Conservation (phyloP, 2,888 invertebrate genomes). For the Patella depressa region DNA sequence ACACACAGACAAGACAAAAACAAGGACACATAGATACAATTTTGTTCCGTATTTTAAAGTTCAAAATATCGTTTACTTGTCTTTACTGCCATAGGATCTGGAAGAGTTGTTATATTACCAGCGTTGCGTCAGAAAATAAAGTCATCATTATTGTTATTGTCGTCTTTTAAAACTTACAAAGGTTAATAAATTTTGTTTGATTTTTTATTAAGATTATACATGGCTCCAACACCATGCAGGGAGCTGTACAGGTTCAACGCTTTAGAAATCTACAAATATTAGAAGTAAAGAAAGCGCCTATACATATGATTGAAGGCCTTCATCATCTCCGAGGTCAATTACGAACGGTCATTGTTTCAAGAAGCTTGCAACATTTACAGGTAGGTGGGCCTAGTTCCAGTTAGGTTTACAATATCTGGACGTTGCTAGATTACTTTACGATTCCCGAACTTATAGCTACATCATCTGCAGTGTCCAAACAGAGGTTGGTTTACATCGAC, state of each 20-base stretch:
- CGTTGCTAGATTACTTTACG: no score
- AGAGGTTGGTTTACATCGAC: no score
- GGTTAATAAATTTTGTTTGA: background rate
- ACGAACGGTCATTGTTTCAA: slow-evolving; percentile 45
- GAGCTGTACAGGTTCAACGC: slow-evolving; percentile 55
- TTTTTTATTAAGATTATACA: slow-evolving; percentile 55
- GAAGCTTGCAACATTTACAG: slow-evolving; percentile 54
- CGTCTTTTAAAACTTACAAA: background rate
- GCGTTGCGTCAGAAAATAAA: no score
- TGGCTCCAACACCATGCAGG: slow-evolving; percentile 54
- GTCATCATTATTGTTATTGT: no score
- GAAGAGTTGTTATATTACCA: no score
- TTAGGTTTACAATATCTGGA: no score
- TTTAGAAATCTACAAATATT: slow-evolving; percentile 58
- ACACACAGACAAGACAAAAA: no score
- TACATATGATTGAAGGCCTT: slow-evolving; percentile 64
- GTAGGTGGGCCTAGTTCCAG: slow-evolving; percentile 31
- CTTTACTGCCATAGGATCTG: no score
- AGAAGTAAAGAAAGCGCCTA: slow-evolving; percentile 62
- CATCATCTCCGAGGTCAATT: slow-evolving; percentile 57
- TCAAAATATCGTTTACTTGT: no score
- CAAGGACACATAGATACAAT: background rate
- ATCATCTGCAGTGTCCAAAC: no score
- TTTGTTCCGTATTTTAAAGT: background rate
- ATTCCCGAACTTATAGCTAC: no score